Percentiles rank a stretch among this genome's conserved stretches.
phyloP scores from a whole-genome alignment of 2,113 vertebrate species.

The Salminus brasiliensis region DNA sequence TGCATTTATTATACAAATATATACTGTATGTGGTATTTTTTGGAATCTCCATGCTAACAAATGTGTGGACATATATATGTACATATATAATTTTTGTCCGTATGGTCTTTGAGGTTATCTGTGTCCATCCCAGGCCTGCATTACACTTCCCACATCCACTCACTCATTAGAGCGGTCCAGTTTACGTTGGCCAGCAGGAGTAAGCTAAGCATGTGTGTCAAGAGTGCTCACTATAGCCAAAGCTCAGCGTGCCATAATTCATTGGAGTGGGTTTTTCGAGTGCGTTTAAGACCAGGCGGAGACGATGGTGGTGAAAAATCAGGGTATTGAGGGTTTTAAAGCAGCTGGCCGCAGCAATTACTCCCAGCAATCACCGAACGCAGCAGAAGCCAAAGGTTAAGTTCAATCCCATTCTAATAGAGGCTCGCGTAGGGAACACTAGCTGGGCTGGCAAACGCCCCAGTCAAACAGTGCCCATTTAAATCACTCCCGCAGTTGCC shows the following conservation, averaged over 20 bases:
- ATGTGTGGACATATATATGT: neutral
- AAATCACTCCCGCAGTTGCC: slow-evolving; percentile 16
- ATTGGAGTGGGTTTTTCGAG: slow-evolving; percentile 16
- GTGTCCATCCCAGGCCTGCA: neutral
- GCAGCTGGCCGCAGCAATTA: slow-evolving; percentile 58
- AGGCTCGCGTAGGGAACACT: slow-evolving; percentile 30
- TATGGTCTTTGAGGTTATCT: slow-evolving; percentile 5
- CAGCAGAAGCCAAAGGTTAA: slow-evolving; percentile 51
- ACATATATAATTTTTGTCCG: neutral
- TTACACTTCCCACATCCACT: slow-evolving; percentile 33
- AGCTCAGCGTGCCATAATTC: slow-evolving; percentile 23
- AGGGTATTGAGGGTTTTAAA: slow-evolving; percentile 28
- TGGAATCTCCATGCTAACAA: too few species aligned
- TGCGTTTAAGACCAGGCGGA: slow-evolving; percentile 12
- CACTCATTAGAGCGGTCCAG: slow-evolving; percentile 10
- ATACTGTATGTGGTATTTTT: too few species aligned
- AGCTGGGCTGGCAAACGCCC: slow-evolving; percentile 29
- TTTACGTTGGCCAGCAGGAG: slow-evolving; percentile 35
- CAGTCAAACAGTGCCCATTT: slow-evolving; percentile 50
- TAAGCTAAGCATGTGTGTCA: slow-evolving; percentile 11
- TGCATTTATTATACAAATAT: too few species aligned
- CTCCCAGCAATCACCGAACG: slow-evolving; percentile 41
- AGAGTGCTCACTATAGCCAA: slow-evolving; percentile 1
- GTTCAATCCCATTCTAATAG: slow-evolving; percentile 46
- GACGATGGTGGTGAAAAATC: slow-evolving; percentile 18